phyloP scores from a whole-genome alignment of 2,888 invertebrate species.

The Mimas tiliae region DNA sequence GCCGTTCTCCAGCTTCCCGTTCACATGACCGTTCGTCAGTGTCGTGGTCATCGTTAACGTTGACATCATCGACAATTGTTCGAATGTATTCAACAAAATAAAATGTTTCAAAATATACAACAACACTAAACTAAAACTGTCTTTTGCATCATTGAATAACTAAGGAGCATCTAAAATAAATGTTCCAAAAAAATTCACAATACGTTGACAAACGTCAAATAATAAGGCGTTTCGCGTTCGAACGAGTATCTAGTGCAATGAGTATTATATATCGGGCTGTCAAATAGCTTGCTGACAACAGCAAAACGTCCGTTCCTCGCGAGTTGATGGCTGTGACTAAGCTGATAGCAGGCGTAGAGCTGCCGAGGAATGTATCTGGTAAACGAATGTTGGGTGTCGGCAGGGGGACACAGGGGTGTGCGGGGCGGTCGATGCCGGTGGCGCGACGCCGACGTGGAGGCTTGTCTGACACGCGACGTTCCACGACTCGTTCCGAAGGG shows the following conservation, averaged over 20 bases:
- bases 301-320: slow-evolving; percentile 48
- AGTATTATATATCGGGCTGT: slow-evolving; percentile 34
- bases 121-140: slow-evolving; percentile 35
- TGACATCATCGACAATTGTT: slow-evolving; percentile 62
- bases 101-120: slow-evolving; percentile 32
- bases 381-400: slow-evolving; percentile 41
- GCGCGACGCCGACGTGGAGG: slow-evolving; percentile 83
- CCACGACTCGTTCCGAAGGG: slow-evolving; percentile 65
- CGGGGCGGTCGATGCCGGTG: slow-evolving; percentile 65
- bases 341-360: slow-evolving; percentile 50
- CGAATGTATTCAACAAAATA: slow-evolving; percentile 25
- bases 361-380: slow-evolving; percentile 61
- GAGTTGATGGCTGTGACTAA: slow-evolving; percentile 56
- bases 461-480: slow-evolving; percentile 77
- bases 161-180: slow-evolving; percentile 18
- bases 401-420: slow-evolving; percentile 43
- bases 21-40: slow-evolving; percentile 68
- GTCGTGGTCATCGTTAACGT: slow-evolving; percentile 74
- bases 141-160: slow-evolving; percentile 29
- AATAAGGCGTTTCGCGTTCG: slow-evolving; percentile 30
- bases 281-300: slow-evolving; percentile 28
- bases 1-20: slow-evolving; percentile 67
- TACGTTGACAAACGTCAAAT: slow-evolving; percentile 39
- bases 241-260: slow-evolving; percentile 22
- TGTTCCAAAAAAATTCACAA: slow-evolving; percentile 35